Base-by-base conservation (phyloP, 2,888 invertebrate species). In the Eupithecia vulgata region DNA sequence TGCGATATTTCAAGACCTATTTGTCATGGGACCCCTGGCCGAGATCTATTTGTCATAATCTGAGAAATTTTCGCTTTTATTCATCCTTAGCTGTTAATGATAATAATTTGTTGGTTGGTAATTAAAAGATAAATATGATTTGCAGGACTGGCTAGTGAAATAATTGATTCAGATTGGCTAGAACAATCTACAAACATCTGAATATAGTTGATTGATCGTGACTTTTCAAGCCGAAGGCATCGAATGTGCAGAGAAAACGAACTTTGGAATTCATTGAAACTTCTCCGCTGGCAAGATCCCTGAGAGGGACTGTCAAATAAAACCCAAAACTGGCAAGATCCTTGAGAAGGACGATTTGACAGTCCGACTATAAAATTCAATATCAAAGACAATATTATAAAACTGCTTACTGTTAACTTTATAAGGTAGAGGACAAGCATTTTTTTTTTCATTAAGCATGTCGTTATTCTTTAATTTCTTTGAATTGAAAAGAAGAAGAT, bases 1-100 rank as follows among this genome's bases (percentile, higher is more conserved):
- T 73, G 79, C 81, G 80, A 81, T 81, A 78, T 76, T 74, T 78
- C 70, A 73, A 80, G 80, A 76, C 72, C 74, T 72, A 76, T 75
- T 81, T 40, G 65, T 65, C 65, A 65, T 1, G 40, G 25, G 40
- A 65, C 65, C 65, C 40, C 68, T 70, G 52, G 52, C 73, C 73
- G 35, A 67, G 42, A 71, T 68, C 70, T 68, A 73, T 68, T 67
- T 66, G 72, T 78, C 73, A 74, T 68, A 74, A 73, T 67, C 70
- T 67, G 21, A 15, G 59, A n/a, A 48, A 67, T 72, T 72, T 65
- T 52, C 40, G 65, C 65, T 21, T 65, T 42, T 65, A n/a, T 37
- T 37, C 34, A 64, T 37, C 35, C 15, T 10, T 10, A 4, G 17
- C 45, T 21, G 52, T 52, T 52, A 57, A 57, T 57, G 57, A 13